Conservation (phyloP, 2,113 vertebrate species). For the Trogon surrucura region DNA sequence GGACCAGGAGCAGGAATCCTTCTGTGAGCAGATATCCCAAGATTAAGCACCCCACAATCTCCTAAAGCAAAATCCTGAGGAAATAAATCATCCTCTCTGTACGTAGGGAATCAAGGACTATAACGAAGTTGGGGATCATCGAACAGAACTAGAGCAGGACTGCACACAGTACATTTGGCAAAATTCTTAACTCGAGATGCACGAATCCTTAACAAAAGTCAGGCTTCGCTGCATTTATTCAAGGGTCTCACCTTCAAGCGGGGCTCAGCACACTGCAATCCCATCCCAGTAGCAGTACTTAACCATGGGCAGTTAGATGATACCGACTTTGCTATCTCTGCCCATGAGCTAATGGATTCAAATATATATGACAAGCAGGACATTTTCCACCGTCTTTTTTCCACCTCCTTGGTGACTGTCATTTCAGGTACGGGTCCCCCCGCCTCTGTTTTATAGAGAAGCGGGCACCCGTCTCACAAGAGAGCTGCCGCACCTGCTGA, state of each 20-base stretch:
- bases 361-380: background rate
- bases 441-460: background rate
- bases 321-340: background rate
- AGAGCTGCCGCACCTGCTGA: background rate
- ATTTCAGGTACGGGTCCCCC: background rate
- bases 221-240: background rate
- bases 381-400: background rate
- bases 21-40: background rate
- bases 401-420: background rate
- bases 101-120: background rate
- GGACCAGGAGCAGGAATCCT: background rate
- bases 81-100: background rate
- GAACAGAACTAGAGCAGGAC: background rate
- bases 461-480: background rate
- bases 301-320: background rate
- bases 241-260: background rate
- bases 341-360: background rate
- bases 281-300: background rate
- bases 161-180: rapidly evolving
- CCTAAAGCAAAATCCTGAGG: background rate
- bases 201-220: background rate
- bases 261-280: background rate
- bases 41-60: background rate
- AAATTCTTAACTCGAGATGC: background rate
- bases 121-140: background rate